Evolutionary conservation across 35 echinoderm and acorn worm species (phyloP).

Genomic region (Ophiothrix spiculata): DNA sequence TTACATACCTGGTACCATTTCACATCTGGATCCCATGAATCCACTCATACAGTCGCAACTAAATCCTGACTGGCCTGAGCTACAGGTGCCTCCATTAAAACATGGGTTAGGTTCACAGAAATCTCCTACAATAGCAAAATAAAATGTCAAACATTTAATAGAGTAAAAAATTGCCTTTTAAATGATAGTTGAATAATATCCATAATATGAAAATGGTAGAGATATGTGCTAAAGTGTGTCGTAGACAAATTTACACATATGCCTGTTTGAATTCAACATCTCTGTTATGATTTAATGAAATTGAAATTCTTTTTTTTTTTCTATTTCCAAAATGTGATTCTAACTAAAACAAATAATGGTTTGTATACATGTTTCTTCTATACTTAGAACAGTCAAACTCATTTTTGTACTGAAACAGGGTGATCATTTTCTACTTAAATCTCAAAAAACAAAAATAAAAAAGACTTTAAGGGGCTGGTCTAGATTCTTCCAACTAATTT

Average conservation of each 20-base stretch:
- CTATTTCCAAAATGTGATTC: too few species aligned
- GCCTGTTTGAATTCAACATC: too few species aligned
- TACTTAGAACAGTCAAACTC: too few species aligned
- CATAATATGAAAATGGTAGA: neutral
- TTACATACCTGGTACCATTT: neutral
- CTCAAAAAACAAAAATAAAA: too few species aligned
- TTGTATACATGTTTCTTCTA: too few species aligned
- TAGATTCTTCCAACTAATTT: too few species aligned
- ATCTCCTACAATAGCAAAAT: neutral
- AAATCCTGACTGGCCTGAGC: neutral
- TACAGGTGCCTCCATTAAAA: neutral
- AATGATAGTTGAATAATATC: neutral
- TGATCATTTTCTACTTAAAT: too few species aligned
- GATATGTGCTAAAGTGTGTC: neutral
- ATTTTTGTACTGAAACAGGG: too few species aligned
- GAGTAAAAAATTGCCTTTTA: neutral
- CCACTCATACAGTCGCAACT: neutral
- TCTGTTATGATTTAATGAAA: neutral
- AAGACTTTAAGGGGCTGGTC: too few species aligned
- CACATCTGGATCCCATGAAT: neutral
- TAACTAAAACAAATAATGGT: too few species aligned
- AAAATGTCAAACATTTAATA: neutral
- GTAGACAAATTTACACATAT: too few species aligned
- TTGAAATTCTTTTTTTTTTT: too few species aligned
- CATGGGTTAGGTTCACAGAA: constrained; percentile 11